Conservation (phyloP, 2,888 invertebrate species). For the Eilema depressum region DNA sequence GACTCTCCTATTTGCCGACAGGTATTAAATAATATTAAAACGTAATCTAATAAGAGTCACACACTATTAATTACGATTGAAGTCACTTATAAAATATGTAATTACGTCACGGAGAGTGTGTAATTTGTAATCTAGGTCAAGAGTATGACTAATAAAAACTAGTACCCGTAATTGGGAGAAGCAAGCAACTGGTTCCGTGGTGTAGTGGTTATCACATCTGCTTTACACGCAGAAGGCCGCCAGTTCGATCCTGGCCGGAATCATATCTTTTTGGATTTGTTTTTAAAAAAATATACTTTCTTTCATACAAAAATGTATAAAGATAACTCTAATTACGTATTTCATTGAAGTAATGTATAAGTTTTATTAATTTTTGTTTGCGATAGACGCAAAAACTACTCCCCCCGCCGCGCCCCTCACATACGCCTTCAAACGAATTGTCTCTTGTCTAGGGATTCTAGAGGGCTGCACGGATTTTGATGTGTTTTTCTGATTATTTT, state of each 20-base stretch:
- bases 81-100: neutral
- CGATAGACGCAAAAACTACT: too few species aligned
- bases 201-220: constrained; percentile 59
- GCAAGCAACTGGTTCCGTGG: constrained; percentile 50
- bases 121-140: neutral
- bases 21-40: too few species aligned
- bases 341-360: too few species aligned
- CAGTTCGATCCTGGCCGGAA: constrained; percentile 66
- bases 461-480: too few species aligned
- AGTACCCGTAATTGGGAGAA: neutral
- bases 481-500: too few species aligned
- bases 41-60: too few species aligned
- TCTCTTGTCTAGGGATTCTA: too few species aligned
- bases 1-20: too few species aligned
- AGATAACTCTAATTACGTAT: neutral
- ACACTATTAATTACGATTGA: too few species aligned
- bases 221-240: constrained; percentile 66
- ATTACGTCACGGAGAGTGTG: neutral
- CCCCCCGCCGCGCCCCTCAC: too few species aligned
- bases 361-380: too few species aligned
- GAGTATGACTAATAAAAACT: neutral
- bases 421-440: too few species aligned
- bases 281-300: neutral
- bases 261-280: constrained; percentile 43
- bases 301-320: neutral